Evolutionary conservation across 2,888 invertebrate species (phyloP).

Genomic region (Acheta domesticus): DNA sequence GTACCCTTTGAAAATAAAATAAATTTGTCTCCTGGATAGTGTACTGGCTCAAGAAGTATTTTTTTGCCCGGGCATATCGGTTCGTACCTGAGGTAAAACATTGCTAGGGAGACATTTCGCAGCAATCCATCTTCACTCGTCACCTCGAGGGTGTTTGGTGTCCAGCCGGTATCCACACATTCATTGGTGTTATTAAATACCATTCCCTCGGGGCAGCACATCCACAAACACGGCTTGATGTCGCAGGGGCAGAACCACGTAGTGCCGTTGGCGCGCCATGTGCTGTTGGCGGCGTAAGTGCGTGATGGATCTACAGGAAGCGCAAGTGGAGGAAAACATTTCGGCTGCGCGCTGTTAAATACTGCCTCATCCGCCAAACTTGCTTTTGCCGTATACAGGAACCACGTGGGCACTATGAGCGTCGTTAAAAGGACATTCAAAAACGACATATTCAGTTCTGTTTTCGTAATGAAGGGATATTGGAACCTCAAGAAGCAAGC

Average conservation of each 20-base stretch:
- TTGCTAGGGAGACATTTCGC: not conserved
- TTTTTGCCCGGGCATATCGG: conserved; percentile 36
- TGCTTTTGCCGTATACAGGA: too few species aligned
- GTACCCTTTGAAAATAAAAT: conserved; percentile 42
- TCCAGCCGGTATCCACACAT: not conserved
- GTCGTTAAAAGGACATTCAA: too few species aligned
- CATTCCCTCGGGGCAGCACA: conserved; percentile 38
- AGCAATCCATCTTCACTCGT: not conserved
- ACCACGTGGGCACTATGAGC: too few species aligned
- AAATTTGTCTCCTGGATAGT: conserved; percentile 41
- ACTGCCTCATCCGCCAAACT: too few species aligned
- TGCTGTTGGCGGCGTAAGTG: not conserved
- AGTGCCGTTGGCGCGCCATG: conserved; percentile 3
- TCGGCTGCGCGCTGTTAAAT: not conserved
- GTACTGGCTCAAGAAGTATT: conserved; percentile 40
- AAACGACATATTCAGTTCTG: too few species aligned
- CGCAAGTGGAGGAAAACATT: conserved; percentile 45
- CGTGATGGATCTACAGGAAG: conserved; percentile 42
- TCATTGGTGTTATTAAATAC: conserved; percentile 31
- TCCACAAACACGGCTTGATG: conserved; percentile 36
- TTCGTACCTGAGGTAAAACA: conserved; percentile 25
- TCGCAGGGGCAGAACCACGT: not conserved
- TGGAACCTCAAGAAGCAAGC: too few species aligned
- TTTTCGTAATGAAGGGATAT: too few species aligned
- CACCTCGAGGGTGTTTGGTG: not conserved